Percentiles rank a stretch among this genome's conserved stretches.
Evolutionary conservation across 2,888 invertebrate species (phyloP).

Genomic region (Petrolisthes cinctipes): DNA sequence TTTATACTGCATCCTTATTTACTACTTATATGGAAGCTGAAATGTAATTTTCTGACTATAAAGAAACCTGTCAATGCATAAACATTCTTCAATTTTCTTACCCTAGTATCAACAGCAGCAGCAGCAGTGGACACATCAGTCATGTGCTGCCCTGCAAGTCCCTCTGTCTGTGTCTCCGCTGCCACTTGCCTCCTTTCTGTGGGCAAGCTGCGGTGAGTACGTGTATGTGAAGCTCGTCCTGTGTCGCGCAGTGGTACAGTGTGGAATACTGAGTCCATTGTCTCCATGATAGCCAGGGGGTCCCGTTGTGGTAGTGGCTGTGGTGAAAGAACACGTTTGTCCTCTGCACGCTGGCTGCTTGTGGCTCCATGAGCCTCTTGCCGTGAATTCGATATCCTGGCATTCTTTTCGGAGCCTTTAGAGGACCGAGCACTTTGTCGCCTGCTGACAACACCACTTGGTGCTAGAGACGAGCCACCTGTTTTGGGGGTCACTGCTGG

Average conservation of each 20-base stretch:
- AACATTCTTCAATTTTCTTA: too few relatives aligned
- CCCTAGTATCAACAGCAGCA: too few relatives aligned
- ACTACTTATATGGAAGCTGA: too few relatives aligned
- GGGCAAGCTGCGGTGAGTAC: slow-evolving; percentile 15
- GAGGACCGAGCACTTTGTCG: slow-evolving; percentile 17
- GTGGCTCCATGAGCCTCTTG: slow-evolving; percentile 1
- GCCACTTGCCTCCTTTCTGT: slow-evolving; percentile 29
- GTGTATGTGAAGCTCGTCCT: too few relatives aligned
- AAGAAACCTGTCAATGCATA: too few relatives aligned
- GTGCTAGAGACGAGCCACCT: neutral
- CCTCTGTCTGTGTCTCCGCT: slow-evolving; percentile 56
- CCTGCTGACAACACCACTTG: neutral
- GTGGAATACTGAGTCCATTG: slow-evolving; percentile 59
- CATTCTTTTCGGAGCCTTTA: slow-evolving; percentile 5
- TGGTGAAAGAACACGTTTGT: neutral
- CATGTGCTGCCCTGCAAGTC: neutral
- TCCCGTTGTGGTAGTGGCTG: slow-evolving; percentile 29
- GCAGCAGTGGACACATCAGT: neutral
- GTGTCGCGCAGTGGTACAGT: slow-evolving; percentile 54
- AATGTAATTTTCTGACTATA: too few relatives aligned
- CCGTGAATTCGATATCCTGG: neutral
- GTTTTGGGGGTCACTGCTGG: slow-evolving; percentile 22
- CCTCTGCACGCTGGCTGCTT: neutral
- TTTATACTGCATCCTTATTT: too few relatives aligned
- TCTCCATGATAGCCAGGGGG: slow-evolving; percentile 62